Conservation (phyloP, 2,113 vertebrate species). For the Nothocercus nigrocapillus region DNA sequence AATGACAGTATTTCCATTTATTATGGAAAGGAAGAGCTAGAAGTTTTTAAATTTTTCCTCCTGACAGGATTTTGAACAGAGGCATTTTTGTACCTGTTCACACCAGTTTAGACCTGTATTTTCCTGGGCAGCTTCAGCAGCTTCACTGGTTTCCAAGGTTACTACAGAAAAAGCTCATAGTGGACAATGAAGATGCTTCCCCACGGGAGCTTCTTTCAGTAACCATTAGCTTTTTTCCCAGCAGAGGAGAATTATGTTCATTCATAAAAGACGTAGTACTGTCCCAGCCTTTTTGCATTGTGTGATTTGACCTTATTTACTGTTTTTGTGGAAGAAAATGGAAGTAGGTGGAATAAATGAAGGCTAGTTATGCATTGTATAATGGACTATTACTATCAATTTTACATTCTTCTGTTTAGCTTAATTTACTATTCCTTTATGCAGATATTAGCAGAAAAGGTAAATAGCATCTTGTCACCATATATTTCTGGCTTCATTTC, state of each 20-base stretch:
- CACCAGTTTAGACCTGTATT: neutral
- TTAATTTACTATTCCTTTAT: neutral
- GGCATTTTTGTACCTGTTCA: neutral
- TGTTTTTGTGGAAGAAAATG: neutral
- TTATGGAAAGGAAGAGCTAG: neutral
- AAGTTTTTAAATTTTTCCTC: neutral
- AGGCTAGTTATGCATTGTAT: neutral
- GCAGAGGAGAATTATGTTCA: neutral
- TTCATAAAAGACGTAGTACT: neutral
- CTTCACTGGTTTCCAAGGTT: neutral
- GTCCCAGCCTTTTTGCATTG: neutral
- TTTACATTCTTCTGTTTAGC: neutral
- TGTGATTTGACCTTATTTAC: neutral
- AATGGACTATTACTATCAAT: neutral
- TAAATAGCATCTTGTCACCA: neutral
- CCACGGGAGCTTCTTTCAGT: neutral
- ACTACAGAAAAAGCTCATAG: neutral
- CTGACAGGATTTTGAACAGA: neutral
- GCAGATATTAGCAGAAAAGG: neutral
- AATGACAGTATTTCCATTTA: rapidly evolving
- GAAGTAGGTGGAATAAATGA: neutral
- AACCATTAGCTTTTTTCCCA: neutral
- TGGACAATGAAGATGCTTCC: neutral
- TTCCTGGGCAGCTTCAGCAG: neutral
- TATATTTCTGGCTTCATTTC: neutral